Conservation (phyloP, 1,140 invertebrate genomes). For the Trichonephila clavipes region DNA sequence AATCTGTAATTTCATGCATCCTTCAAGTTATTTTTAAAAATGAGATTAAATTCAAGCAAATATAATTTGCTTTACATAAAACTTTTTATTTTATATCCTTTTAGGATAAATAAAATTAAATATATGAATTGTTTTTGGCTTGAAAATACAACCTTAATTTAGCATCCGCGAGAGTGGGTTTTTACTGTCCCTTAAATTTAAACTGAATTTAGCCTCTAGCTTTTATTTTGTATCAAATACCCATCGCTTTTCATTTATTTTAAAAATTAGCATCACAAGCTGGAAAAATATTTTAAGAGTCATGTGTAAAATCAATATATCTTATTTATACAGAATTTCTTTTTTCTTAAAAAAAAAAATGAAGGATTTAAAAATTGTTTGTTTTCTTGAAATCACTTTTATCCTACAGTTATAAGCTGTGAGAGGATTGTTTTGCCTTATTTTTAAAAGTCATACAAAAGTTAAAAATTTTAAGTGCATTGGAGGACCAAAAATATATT, state of each 20-base stretch:
- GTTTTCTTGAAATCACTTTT: conserved; percentile 5
- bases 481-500: conserved; percentile 50
- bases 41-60: too few relatives aligned
- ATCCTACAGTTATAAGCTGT: not conserved
- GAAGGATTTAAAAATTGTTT: not conserved
- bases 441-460: conserved; percentile 8
- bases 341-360: conserved; percentile 21
- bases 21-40: too few relatives aligned
- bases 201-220: not conserved
- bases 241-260: not conserved
- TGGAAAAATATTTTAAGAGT: not conserved
- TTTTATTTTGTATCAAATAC: not conserved
- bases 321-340: not conserved
- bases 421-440: conserved; percentile 22
- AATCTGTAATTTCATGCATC: too few relatives aligned
- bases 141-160: too few relatives aligned
- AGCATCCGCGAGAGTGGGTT: not conserved
- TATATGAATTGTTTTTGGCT: too few relatives aligned
- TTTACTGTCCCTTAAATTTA: not conserved
- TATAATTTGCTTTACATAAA: too few relatives aligned
- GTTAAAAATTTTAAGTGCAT: not conserved
- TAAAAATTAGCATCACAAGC: not conserved
- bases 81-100: too few relatives aligned
- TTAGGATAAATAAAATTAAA: too few relatives aligned
- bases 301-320: not conserved